phyloP scores from a whole-genome alignment of 2,888 invertebrate species.

The Phanerotoma sp. region DNA sequence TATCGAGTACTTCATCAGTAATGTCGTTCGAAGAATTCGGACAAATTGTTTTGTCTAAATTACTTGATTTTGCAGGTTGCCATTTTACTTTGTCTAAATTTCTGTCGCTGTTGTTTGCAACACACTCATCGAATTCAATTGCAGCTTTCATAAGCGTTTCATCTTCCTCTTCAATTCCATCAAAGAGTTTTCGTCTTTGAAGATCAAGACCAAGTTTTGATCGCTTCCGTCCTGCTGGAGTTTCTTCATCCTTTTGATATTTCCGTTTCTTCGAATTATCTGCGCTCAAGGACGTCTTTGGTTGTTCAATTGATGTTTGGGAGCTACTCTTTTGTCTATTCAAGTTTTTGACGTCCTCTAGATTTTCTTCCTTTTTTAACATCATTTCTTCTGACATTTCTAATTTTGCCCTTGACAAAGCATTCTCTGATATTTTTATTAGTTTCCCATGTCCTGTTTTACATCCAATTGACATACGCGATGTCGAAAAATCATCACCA shows the following conservation, averaged over 20 bases:
- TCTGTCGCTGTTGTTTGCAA: neutral
- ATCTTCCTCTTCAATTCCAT: conserved; percentile 32
- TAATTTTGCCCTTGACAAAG: conserved; percentile 26
- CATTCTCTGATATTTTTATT: conserved; percentile 1
- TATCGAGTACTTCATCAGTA: conserved; percentile 50
- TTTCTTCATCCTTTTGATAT: conserved; percentile 10
- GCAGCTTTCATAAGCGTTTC: conserved; percentile 6
- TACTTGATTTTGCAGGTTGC: neutral
- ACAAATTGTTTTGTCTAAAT: neutral
- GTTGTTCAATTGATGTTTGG: too few species aligned
- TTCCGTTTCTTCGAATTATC: conserved; percentile 10
- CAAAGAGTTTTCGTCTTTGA: conserved; percentile 38
- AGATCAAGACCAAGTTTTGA: conserved; percentile 39
- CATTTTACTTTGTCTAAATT: neutral
- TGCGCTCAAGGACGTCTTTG: neutral
- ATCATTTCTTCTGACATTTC: conserved; percentile 5
- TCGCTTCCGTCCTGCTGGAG: conserved; percentile 34
- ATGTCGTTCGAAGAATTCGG: conserved; percentile 21
- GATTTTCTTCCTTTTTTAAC: neutral
- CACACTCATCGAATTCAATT: neutral
- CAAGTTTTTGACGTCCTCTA: neutral
- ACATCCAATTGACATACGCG: conserved; percentile 30
- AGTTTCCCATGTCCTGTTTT: conserved; percentile 35
- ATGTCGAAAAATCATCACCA: neutral
- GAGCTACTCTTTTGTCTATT: too few species aligned